Evolutionary conservation across 2,797 vertebrate species (phyloP).

Genomic region (Garrulus glandarius): DNA sequence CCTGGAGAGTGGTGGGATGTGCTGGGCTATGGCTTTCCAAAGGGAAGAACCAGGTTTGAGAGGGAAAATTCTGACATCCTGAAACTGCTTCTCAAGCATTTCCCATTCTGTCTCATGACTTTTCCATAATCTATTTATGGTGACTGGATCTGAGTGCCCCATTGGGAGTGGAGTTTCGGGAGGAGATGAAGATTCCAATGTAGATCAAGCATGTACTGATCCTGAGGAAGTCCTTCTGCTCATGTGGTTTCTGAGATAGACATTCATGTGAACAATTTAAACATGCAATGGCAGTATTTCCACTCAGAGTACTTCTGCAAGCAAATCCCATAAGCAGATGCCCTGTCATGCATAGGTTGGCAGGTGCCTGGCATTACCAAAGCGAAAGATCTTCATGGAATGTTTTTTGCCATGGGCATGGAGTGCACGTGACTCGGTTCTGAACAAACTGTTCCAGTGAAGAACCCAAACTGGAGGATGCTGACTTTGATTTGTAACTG

Average conservation of each 20-base stretch:
- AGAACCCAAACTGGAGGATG: not conserved
- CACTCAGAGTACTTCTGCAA: not conserved
- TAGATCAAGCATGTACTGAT: not conserved
- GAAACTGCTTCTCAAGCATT: not conserved
- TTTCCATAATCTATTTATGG: not conserved
- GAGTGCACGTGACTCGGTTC: not conserved
- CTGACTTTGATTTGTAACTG: not conserved
- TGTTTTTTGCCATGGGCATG: not conserved
- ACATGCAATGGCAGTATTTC: not conserved
- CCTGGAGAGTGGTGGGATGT: not conserved
- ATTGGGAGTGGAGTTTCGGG: rapidly evolving
- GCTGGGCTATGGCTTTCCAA: not conserved
- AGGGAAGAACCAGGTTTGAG: not conserved
- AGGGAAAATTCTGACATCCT: not conserved
- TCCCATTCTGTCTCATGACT: conserved; percentile 5
- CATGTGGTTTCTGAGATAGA: not conserved
- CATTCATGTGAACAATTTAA: not conserved
- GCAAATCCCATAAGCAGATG: not conserved
- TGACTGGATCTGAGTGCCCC: not conserved
- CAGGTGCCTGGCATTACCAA: not conserved
- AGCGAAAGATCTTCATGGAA: rapidly evolving
- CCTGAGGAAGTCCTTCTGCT: not conserved
- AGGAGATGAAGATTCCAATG: not conserved
- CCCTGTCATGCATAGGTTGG: not conserved
- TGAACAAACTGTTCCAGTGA: not conserved